phyloP scores from a whole-genome alignment of 2,113 vertebrate species.

The Syngnathus scovelli region DNA sequence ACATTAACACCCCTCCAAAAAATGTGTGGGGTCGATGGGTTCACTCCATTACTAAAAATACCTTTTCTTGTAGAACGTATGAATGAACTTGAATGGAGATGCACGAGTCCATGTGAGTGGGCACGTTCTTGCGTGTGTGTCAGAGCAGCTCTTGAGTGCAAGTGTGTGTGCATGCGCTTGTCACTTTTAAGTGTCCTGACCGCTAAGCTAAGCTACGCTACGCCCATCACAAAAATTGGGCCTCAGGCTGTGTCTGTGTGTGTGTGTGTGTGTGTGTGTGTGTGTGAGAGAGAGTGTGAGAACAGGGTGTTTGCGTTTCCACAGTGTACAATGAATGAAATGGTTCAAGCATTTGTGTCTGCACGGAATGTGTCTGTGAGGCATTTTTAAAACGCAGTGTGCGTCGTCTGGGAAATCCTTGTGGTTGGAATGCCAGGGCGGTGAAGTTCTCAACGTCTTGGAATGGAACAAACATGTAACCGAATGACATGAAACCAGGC shows the following conservation, averaged over 20 bases:
- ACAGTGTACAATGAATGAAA: neutral
- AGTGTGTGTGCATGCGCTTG: neutral
- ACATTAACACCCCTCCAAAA: no score
- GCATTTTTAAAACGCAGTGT: neutral
- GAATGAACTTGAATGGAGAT: neutral
- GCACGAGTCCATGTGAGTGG: neutral
- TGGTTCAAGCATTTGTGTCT: neutral
- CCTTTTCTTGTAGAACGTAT: neutral
- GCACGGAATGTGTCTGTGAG: neutral
- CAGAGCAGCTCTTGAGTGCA: neutral
- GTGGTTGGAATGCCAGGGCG: neutral
- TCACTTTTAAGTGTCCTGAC: neutral
- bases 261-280: neutral
- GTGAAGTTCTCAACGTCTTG: neutral
- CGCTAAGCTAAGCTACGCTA: neutral
- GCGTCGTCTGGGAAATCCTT: neutral
- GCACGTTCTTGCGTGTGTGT: slow-evolving; percentile 15
- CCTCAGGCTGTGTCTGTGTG: neutral
- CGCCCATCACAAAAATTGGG: neutral
- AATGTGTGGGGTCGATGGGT: no score
- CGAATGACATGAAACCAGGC: neutral
- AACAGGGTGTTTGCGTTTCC: neutral
- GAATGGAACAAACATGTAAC: neutral
- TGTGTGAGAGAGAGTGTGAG: neutral
- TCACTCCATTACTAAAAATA: no score